phyloP scores from a whole-genome alignment of 2,797 vertebrate genomes.

The Balearica regulorum region DNA sequence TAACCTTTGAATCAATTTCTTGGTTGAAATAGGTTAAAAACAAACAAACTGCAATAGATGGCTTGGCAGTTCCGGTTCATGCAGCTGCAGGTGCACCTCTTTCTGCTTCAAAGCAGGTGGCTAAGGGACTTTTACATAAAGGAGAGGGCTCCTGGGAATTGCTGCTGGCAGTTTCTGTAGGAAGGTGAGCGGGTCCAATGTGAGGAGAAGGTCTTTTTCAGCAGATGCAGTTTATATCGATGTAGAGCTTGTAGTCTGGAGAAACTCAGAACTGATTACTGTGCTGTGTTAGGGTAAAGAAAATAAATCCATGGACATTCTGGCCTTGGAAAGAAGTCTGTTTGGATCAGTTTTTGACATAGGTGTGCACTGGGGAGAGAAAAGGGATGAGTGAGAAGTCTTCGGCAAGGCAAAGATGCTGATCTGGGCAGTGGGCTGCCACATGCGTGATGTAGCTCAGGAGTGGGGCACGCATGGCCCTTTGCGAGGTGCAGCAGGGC shows the following conservation, averaged over 20 bases:
- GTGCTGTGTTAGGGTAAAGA: neutral
- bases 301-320: neutral
- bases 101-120: neutral
- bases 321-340: neutral
- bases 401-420: neutral
- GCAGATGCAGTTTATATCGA: neutral
- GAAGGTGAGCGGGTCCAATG: accelerated
- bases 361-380: neutral
- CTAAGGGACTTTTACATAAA: neutral
- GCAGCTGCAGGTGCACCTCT: neutral
- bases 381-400: neutral
- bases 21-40: neutral
- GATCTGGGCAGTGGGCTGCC: neutral
- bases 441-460: accelerated
- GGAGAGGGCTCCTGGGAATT: neutral
- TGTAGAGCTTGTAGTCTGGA: neutral
- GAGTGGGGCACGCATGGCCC: accelerated
- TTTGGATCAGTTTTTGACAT: neutral
- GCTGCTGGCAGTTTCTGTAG: neutral
- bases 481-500: neutral
- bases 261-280: neutral
- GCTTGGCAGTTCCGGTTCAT: neutral
- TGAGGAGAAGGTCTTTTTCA: neutral
- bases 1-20: neutral
- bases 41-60: neutral